Conservation (phyloP, 2,113 vertebrate genomes). For the Python bivittatus region DNA sequence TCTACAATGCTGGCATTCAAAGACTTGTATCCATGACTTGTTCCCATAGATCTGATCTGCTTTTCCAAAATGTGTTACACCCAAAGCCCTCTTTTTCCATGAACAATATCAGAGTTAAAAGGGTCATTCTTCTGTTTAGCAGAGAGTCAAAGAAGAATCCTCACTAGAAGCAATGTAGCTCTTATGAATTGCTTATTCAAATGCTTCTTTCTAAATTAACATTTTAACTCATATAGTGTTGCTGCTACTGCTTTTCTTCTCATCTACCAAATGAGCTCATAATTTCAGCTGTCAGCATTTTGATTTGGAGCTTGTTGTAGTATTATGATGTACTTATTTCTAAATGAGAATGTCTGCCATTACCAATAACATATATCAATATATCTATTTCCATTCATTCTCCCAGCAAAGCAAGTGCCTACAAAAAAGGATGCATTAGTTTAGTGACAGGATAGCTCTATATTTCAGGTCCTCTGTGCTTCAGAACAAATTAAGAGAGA, state of each 20-base stretch:
- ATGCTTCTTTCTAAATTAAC: neutral
- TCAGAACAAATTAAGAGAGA: neutral
- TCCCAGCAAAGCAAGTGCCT: neutral
- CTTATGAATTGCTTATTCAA: neutral
- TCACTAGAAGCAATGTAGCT: neutral
- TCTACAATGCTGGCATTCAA: neutral
- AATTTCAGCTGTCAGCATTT: conserved; percentile 26
- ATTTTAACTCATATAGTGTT: neutral
- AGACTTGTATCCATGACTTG: neutral
- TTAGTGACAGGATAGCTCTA: neutral
- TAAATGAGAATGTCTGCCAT: conserved; percentile 24
- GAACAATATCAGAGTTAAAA: neutral
- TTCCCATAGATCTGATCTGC: neutral
- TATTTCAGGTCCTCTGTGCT: neutral
- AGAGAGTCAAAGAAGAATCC: neutral
- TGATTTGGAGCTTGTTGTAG: conserved; percentile 20
- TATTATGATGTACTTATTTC: conserved; percentile 22
- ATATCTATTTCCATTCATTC: conserved; percentile 4
- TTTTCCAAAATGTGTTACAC: neutral
- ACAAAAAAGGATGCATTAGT: neutral
- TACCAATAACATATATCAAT: neutral
- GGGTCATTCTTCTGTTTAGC: neutral
- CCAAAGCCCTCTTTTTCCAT: neutral
- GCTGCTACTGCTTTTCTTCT: neutral
- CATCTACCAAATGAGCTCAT: conserved; percentile 14